phyloP scores from a whole-genome alignment of 1,140 invertebrate genomes.

The Eulimnadia texana region DNA sequence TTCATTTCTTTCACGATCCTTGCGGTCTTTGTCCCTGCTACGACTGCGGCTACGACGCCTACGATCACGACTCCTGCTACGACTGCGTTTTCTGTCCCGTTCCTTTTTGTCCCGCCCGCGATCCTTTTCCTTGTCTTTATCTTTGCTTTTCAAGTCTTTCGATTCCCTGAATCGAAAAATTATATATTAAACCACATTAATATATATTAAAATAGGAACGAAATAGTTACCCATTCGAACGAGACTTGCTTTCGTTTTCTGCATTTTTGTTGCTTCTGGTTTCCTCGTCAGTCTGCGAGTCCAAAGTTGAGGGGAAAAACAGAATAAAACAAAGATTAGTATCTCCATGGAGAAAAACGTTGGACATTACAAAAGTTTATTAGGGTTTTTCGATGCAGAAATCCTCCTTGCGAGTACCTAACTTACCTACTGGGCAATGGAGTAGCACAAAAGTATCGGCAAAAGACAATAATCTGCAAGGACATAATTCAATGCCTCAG shows the following conservation, averaged over 20 bases:
- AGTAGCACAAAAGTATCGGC: not conserved
- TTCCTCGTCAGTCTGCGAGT: not conserved
- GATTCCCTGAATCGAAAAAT: not conserved
- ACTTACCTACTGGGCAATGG: constrained; percentile 1
- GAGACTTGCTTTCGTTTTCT: not conserved
- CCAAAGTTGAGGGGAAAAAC: constrained; percentile 1
- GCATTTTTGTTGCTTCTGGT: not conserved
- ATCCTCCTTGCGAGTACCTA: not conserved
- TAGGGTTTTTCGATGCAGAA: not conserved
- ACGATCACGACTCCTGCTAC: constrained; percentile 4
- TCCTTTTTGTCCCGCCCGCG: constrained; percentile 13
- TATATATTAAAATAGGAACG: not conserved
- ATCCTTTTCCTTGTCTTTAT: constrained; percentile 21
- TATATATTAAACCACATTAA: not conserved
- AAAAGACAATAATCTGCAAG: not conserved
- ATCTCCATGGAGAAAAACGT: not conserved
- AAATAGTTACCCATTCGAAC: not conserved
- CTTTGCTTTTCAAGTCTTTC: constrained; percentile 11
- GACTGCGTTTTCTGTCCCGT: constrained; percentile 3
- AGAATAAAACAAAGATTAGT: not conserved
- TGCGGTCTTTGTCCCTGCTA: constrained; percentile 22
- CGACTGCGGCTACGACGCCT: constrained; percentile 13
- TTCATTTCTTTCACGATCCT: constrained; percentile 22
- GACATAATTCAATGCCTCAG: not conserved
- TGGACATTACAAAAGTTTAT: not conserved